phyloP scores from a whole-genome alignment of 2,113 vertebrate genomes.

The Sclerurus mexicanus region DNA sequence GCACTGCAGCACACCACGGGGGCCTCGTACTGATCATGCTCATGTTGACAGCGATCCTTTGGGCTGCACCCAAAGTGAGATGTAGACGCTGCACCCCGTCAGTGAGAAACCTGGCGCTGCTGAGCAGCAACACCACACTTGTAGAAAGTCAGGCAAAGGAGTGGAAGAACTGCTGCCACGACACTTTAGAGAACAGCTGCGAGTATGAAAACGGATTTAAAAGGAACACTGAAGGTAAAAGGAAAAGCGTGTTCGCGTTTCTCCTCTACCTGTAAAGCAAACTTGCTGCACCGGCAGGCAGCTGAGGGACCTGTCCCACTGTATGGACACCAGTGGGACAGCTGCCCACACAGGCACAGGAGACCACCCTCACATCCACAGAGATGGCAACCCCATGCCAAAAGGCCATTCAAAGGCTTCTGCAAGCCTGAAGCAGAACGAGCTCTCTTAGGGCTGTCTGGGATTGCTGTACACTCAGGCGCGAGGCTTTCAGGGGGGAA shows the following conservation, averaged over 20 bases:
- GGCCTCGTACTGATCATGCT: neutral
- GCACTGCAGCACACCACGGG: neutral
- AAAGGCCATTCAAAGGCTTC: neutral
- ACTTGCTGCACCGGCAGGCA: neutral
- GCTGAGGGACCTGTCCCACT: neutral
- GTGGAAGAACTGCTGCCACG: neutral
- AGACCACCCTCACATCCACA: neutral
- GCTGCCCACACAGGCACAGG: neutral
- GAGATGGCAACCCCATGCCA: neutral
- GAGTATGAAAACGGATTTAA: neutral
- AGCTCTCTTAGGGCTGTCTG: neutral
- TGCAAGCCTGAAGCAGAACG: neutral
- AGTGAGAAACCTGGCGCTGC: neutral
- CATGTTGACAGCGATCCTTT: neutral
- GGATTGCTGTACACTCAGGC: accelerated
- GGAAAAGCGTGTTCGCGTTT: neutral
- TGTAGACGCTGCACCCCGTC: neutral
- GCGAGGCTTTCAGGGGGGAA: neutral
- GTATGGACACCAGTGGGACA: neutral
- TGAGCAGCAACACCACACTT: neutral
- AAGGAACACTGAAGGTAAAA: neutral
- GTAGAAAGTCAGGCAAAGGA: neutral
- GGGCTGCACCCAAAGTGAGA: neutral
- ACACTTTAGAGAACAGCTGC: neutral
- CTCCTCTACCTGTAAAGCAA: neutral